These are phyloP conservation scores for Limenitis camilla DNA, from an alignment of 2,888 invertebrate genomes.

Conservation along the genomic window DNA sequence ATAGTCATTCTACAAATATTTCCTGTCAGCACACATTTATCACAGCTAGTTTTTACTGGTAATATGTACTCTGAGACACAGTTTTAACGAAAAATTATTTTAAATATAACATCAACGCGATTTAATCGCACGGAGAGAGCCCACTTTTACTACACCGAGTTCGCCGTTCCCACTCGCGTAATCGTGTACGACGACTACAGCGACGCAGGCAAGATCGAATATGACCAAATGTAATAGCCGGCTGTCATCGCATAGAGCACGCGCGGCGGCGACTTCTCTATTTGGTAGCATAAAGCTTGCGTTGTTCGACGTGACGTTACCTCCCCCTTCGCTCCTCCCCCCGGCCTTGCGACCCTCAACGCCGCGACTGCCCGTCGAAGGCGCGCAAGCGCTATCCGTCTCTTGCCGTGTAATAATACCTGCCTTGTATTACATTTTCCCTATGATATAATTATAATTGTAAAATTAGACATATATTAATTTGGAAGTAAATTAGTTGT, in stretches of 20 bases:
- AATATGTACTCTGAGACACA: conserved; percentile 18
- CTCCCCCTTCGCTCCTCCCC: conserved; percentile 53
- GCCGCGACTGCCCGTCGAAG: conserved; percentile 47
- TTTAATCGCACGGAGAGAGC: conserved; percentile 36
- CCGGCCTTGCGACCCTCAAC: conserved; percentile 67
- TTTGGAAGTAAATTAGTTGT: neutral
- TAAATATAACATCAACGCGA: conserved; percentile 16
- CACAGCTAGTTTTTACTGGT: conserved; percentile 10
- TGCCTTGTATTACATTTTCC: conserved; percentile 26
- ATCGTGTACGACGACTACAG: conserved; percentile 65
- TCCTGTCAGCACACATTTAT: conserved; percentile 16
- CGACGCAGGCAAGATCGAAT: conserved; percentile 65
- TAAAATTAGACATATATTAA: neutral
- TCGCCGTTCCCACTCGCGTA: conserved; percentile 65
- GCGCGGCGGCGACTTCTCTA: conserved; percentile 36
- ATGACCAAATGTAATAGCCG: conserved; percentile 34
- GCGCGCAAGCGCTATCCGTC: conserved; percentile 67
- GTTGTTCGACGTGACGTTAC: conserved; percentile 71
- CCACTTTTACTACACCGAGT: conserved; percentile 54
- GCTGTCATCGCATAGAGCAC: conserved; percentile 20
- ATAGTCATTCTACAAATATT: conserved; percentile 43
- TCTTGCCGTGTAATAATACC: conserved; percentile 58
- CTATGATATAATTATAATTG: conserved; percentile 5
- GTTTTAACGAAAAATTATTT: conserved; percentile 7
- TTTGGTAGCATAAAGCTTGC: conserved; percentile 53